Conservation (phyloP, 2,797 vertebrate genomes). For the Halcyon leucocephala region DNA sequence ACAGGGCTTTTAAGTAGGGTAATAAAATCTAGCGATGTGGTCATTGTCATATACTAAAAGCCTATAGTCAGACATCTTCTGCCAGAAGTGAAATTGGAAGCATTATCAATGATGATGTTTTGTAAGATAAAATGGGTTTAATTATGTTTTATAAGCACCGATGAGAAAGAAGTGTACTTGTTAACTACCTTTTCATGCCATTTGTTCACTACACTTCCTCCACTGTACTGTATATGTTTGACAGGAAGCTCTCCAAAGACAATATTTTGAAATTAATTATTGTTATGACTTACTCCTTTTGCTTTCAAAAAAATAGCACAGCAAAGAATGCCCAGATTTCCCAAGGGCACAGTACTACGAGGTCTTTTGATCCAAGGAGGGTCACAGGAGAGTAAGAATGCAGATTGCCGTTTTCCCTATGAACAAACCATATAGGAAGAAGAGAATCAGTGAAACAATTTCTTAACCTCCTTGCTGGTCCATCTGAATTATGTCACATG, state of each 20-base stretch:
- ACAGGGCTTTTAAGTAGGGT: conserved; percentile 20
- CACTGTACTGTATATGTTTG: neutral
- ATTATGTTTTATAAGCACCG: conserved; percentile 38
- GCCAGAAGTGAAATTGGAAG: conserved; percentile 37
- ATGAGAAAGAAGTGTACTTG: neutral
- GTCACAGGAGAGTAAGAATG: neutral
- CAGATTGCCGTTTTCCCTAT: neutral
- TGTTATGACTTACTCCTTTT: neutral
- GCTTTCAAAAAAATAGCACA: neutral
- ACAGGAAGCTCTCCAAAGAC: neutral
- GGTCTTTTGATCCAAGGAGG: neutral
- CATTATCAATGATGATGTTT: conserved; percentile 44
- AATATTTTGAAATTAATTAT: conserved; percentile 18
- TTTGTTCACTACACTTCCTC: neutral
- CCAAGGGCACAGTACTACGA: neutral
- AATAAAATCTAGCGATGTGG: conserved; percentile 58
- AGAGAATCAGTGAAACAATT: neutral
- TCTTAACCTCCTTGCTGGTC: neutral
- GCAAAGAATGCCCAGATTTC: neutral
- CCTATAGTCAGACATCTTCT: neutral
- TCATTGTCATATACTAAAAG: conserved; percentile 12
- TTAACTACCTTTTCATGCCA: conserved; percentile 4
- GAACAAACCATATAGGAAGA: neutral
- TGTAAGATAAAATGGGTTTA: conserved; percentile 23
- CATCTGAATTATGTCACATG: neutral